These are phyloP conservation scores for Nephrotoma flavescens DNA, from an alignment of 2,888 invertebrate species.

Conservation along the genomic window DNA sequence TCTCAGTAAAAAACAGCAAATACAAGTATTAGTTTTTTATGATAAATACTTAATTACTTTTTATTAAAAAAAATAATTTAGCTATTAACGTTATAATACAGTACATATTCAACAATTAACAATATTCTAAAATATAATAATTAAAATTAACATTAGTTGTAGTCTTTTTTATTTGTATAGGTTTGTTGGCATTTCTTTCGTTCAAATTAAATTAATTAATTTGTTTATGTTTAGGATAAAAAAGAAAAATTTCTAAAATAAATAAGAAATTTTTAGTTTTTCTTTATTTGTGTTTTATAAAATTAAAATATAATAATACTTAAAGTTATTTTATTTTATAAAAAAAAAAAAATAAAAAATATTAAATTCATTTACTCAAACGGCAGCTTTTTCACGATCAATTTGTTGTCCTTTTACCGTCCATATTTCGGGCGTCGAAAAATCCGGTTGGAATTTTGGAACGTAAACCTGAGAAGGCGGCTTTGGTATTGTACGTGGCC, in stretches of 20 bases:
- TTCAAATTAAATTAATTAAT: not conserved
- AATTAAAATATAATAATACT: not conserved
- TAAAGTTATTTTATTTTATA: not conserved
- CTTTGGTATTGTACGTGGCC: slow-evolving; percentile 27
- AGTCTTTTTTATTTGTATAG: not conserved
- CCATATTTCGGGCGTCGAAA: slow-evolving; percentile 23
- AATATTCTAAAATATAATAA: not conserved
- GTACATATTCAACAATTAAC: not conserved
- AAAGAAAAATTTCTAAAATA: not conserved
- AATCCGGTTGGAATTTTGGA: slow-evolving; percentile 20
- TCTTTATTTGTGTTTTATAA: not conserved
- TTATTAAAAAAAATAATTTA: not conserved
- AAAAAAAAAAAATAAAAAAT: not conserved
- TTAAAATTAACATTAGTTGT: not conserved
- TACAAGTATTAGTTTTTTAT: not conserved
- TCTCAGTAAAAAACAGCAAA: too few species aligned
- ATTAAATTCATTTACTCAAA: not conserved
- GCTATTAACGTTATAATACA: not conserved
- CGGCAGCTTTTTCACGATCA: not conserved
- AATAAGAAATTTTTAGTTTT: not conserved
- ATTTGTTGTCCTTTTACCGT: slow-evolving; percentile 21
- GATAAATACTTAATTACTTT: not conserved
- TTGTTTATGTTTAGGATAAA: not conserved
- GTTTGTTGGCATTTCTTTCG: not conserved
- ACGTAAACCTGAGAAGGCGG: slow-evolving; percentile 18